A percentile compares a stretch with the other conserved stretches of the same genome.
These are phyloP conservation scores for Dorcus parallelipipedus DNA, from an alignment of 2,888 invertebrate genomes.

Conservation along the genomic window DNA sequence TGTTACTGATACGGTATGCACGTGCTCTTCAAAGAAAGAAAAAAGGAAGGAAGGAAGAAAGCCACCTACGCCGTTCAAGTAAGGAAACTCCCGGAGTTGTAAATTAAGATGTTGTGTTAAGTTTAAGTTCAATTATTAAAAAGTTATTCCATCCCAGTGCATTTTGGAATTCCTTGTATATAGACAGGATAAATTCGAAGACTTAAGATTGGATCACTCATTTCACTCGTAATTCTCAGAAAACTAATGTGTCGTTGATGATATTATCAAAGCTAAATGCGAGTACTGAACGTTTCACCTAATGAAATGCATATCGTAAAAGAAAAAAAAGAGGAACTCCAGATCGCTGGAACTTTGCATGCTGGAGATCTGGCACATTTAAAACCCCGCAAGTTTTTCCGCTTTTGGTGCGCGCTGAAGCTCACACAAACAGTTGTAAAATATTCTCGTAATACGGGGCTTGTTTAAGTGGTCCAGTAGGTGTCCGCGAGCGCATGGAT, in stretches of 20 bases:
- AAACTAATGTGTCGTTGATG: conserved; percentile 16
- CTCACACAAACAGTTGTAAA: conserved; percentile 1
- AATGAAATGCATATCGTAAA: conserved; percentile 25
- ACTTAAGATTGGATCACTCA: background rate
- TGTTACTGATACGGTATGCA: no score
- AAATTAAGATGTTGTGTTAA: no score
- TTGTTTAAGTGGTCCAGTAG: conserved; percentile 1
- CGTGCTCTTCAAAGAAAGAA: no score
- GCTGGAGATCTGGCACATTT: background rate
- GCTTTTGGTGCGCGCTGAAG: background rate
- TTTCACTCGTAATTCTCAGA: conserved; percentile 11
- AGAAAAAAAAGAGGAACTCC: conserved; percentile 18
- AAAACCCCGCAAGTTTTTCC: background rate
- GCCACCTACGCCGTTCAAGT: no score
- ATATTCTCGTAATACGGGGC: background rate
- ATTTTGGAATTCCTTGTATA: no score
- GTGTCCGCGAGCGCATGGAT: background rate
- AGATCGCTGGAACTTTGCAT: conserved; percentile 18
- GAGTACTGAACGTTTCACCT: conserved; percentile 24
- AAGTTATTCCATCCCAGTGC: no score
- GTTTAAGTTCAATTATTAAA: no score
- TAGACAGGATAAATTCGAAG: no score
- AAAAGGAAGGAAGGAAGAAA: no score
- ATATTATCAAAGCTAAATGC: conserved; percentile 21
- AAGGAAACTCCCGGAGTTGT: no score